Conservation (phyloP, 2,113 vertebrate species). For the Mesitornis unicolor region DNA sequence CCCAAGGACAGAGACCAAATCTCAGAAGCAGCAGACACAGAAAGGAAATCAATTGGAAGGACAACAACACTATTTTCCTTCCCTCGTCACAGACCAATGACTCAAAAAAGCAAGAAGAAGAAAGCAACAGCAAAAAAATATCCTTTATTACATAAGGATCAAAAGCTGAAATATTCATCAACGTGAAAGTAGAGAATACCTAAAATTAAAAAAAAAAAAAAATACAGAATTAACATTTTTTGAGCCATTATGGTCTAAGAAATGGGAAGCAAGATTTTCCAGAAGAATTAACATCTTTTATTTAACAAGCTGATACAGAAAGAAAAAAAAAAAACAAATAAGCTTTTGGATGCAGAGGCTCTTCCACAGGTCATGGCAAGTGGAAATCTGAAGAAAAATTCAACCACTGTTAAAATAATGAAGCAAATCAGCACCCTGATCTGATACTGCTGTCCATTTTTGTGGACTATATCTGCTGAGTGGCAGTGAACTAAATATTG, state of each 20-base stretch:
- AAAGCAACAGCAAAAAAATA: not conserved
- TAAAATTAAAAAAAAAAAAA: not conserved
- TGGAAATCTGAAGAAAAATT: not conserved
- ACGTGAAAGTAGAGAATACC: not conserved
- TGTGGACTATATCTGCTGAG: not conserved
- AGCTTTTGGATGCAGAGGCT: not conserved
- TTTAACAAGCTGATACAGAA: not conserved
- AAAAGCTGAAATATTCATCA: not conserved
- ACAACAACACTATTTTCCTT: not conserved
- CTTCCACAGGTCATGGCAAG: not conserved
- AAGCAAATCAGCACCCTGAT: not conserved
- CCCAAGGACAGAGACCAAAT: not conserved
- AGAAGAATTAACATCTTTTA: not conserved
- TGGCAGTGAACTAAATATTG: not conserved
- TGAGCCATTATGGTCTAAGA: not conserved
- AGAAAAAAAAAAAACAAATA: not conserved
- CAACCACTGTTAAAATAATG: not conserved
- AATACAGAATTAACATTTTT: not conserved
- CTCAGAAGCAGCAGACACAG: not conserved
- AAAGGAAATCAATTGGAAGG: slow-evolving; percentile 28
- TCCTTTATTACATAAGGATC: not conserved
- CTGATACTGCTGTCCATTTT: not conserved
- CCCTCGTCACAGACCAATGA: not conserved
- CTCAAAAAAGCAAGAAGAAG: not conserved
- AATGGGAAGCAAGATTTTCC: not conserved